Conservation (phyloP, 2,797 vertebrate species). For the Chloroceryle inda region DNA sequence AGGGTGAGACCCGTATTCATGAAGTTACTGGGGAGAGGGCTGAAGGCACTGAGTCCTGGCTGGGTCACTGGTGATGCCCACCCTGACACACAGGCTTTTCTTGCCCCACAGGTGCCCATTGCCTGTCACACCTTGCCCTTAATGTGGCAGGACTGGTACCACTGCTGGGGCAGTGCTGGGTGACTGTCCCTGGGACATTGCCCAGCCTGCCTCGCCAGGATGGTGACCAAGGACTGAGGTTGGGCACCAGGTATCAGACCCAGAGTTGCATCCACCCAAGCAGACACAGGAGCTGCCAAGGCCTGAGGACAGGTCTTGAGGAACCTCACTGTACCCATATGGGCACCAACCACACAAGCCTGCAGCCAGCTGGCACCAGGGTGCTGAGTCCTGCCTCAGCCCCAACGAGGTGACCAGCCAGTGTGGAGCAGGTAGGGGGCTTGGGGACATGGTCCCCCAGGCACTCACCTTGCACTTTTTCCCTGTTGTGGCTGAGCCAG, state of each 20-base stretch:
- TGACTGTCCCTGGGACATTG: not conserved
- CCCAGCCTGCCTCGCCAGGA: not conserved
- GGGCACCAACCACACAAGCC: accelerated
- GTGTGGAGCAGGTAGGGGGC: accelerated
- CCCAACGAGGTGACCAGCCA: accelerated
- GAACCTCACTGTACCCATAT: accelerated
- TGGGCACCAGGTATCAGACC: not conserved
- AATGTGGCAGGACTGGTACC: not conserved
- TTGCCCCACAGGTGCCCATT: not conserved
- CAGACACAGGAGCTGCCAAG: not conserved
- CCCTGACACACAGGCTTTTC: not conserved
- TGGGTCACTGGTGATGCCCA: not conserved
- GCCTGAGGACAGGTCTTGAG: not conserved
- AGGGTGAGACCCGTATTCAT: not conserved
- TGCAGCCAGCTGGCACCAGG: accelerated
- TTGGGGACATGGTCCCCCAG: not conserved
- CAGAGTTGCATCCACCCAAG: not conserved
- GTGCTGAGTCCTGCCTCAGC: not conserved
- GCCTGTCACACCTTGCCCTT: not conserved
- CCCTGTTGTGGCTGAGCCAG: constrained; percentile 76
- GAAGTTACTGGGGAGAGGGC: not conserved
- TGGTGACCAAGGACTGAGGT: not conserved
- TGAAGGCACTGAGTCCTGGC: not conserved
- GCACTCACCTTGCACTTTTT: constrained; percentile 76
- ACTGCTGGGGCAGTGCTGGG: not conserved